Base-by-base conservation (phyloP, 2,797 vertebrate genomes). In the Enteromius treurensis region DNA sequence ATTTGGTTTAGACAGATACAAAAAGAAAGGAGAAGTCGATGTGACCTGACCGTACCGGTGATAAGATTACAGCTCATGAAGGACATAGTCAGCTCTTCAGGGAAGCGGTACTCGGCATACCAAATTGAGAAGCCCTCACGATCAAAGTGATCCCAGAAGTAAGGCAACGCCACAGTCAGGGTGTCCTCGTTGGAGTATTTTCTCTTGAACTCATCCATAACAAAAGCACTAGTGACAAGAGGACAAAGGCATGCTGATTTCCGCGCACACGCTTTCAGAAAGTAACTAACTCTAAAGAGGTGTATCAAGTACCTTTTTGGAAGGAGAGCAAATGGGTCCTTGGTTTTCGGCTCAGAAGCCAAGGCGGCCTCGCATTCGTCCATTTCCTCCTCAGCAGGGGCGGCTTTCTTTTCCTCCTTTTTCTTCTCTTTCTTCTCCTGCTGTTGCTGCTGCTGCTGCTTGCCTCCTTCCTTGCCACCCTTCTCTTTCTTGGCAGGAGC, bases 41-140 rank as follows among this genome's bases (percentile, higher is more conserved):
- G 74, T 13, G 53, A 55, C 3, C 0, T 26, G 34, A 47, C 55
- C 90, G 90, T 87, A 97, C 97, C 97, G 51, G 96, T 95, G 92
- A 98, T 98, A 64, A 99, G 96, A 92, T 98, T 98, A 93, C 97
- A 98, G 91, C 97, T 98, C 96, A 96, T 99, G 92, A 98, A 99
- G 80, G 95, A 91, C 87, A 93, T 95, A 42, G 93, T 90, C 1
- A 99, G 95, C 90, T 99, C 97, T 0, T 96, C 92, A 0, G 96
- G 93, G 90, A 93, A 98, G 53, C 96, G 95, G 92, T 98, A 99
- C 84, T 97, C 92, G 0, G 92, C 55, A n/a, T 93, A 96, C 97
- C 97, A 98, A 89, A 98, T 94, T 1, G 97, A 98, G 91, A 93
- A 98, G 0, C 97, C 97, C 77, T 97, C 96, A 1, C 90, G 92